Evolutionary conservation across 2,113 vertebrate genomes (phyloP), one percentile per base, ranked within the genome.

Genomic region (Sylvilagus bachmani): DNA sequence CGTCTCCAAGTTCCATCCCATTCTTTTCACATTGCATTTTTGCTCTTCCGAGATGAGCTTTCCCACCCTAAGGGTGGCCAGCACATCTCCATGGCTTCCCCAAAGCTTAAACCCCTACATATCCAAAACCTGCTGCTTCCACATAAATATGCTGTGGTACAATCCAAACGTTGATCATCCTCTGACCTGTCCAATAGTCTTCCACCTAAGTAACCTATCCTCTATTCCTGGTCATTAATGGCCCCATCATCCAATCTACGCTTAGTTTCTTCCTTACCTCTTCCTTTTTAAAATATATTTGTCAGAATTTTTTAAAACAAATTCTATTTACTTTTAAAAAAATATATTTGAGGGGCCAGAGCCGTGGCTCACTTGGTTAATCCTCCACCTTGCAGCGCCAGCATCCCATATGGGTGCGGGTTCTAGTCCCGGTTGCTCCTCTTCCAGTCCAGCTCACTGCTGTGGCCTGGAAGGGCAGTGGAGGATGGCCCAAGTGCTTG

Each of bases 111-210:
- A 75, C 81, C 25, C 61, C 31, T 38, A 2, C 36, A 53, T 44
- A 77, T n/a, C 27, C 31, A 88, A 93, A 84, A 79, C 49, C 61
- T 93, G 24, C 73, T 80, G 73, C 85, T 64, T 85, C 31, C 12
- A 85, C 25, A 69, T 62, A 88, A 88, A 62, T 13, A 88, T 36
- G 27, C 16, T 27, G 53, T 10, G 7, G 17, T 21, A 88, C 49
- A 84, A 66, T 38, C 51, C 53, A 77, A 91, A 80, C 17, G 33
- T 64, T 44, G 53, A 62, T 25, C n/a, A 24, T 36, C 27, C 69
- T 62, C 8, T 51, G 49, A 44, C 31, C 73, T 66, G 9, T 69
- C 61, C 24, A 71, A n/a, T 74, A 71, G 19, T 71, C 81, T 73
- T 79, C 71, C 49, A 89, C 61, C 38, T 89, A 33, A 94, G 25